Evolutionary conservation across 2,888 invertebrate species (phyloP).

Genomic region (Leptinotarsa rubiginosa): DNA sequence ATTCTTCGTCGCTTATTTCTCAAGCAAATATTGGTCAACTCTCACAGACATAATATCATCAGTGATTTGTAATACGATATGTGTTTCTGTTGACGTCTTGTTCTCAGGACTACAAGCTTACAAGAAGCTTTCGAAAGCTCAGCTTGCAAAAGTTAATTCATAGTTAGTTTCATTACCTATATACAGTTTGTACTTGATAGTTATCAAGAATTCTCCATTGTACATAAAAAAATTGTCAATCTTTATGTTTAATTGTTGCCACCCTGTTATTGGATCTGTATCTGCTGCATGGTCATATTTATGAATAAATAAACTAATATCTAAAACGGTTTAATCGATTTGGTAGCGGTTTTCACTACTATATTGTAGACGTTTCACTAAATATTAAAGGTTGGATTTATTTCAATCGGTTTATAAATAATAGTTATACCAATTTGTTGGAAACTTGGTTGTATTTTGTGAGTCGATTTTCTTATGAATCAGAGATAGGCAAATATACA

Average conservation of each 20-base stretch:
- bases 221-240: neutral
- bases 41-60: neutral
- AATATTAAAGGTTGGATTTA: too few species aligned
- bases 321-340: too few species aligned
- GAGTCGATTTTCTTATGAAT: too few species aligned
- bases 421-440: too few species aligned
- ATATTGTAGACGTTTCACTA: too few species aligned
- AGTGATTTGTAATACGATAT: neutral
- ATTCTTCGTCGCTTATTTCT: neutral
- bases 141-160: neutral
- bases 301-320: neutral
- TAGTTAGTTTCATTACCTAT: neutral
- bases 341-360: too few species aligned
- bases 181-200: neutral
- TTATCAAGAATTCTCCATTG: neutral
- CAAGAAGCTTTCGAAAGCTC: neutral
- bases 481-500: too few species aligned
- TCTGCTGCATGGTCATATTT: neutral
- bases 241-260: neutral
- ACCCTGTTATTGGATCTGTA: neutral
- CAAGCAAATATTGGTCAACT: neutral
- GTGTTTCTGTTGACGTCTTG: neutral
- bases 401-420: too few species aligned
- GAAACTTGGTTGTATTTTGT: too few species aligned
- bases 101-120: neutral